Base-by-base conservation (phyloP, 1,140 invertebrate species). In the Pseudobourletiella spinata region DNA sequence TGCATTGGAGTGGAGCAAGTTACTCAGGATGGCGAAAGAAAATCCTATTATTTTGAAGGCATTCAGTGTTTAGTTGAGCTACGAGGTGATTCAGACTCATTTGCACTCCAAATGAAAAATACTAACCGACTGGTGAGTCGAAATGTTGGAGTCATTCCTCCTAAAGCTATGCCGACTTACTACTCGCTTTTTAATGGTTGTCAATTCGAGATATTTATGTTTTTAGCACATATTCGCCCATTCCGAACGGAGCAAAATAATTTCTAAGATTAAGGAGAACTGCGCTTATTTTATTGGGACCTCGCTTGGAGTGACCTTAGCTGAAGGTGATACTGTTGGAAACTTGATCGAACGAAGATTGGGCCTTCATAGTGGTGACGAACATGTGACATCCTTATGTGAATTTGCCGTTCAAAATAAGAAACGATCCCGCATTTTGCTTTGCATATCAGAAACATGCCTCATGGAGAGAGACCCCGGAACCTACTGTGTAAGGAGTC, bases 391-490 rank as follows among this genome's bases (percentile, higher is more conserved):
- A 16, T 95, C 92, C 20, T 81, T 95, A 20, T 87, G 86, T 25
- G 93, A 96, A 76, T 97, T 97, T 75, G 83, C 82, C 65, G 91
- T 98, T 3, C 87, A 95, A 71, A 97, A 97, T 78, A 80, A 87
- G 59, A 83, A 83, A 63, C 83, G 83, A 15, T 76, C 80, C 6
- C 80, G 90, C 48, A 87, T 93, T 75, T 79, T 81, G 65, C 79
- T 99, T n/a, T 98, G 95, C 74, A 79, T 99, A 0, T 94, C 92
- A 0, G 95, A 98, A 76, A 88, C 87, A 0, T 99, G 95, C 78
- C 78, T 99, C 20, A 76, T 99, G 29, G 96, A 99, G 79, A 80
- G 96, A 71, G 96, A 99, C 80, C 91, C 91, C 24, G 89, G 90
- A 72, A 95, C 93, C 0, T 99, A 99, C 75, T 61, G 46, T 42